Base-by-base conservation (phyloP, 1,140 invertebrate species). In the Drosophila truncata region DNA sequence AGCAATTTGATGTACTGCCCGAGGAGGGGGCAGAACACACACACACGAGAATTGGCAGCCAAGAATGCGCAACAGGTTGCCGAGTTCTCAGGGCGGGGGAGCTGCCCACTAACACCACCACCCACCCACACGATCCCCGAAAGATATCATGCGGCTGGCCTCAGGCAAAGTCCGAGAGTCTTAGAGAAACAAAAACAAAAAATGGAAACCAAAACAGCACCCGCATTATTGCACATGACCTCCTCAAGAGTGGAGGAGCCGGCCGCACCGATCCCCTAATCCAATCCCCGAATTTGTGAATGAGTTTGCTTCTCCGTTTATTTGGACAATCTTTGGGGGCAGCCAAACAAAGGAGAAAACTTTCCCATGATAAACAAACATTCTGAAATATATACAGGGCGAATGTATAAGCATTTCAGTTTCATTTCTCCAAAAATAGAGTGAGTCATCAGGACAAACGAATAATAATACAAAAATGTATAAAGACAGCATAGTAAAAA, bases 1-100 rank as follows among this genome's bases (percentile, higher is more conserved):
- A 83, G 82, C 83, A 70, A 83, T 84, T 87, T 88, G 71, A 87
- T 87, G 67, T 78, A 85, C 84, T 85, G 47, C 60, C 20, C 50
- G 39, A 47, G 20, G 55, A 66, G 42, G 55, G 59, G 42, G 27
- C 27, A 20, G 49, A 49, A 50, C 18, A 65, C 50, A 14, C 57
- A n/a, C 14, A 55, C 57, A 37, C 42, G 57, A 66, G 35, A 83
- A 79, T 66, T 80, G 50, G 66, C 72, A 75, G 74, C 64, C 65
- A 69, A 50, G 60, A 46, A 57, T 41, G 70, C 72, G 78, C 84
- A 88, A 88, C 84, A 88, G 84, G 84, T 88, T 88, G 84, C 84
- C 65, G 80, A 70, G 83, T 62, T 80, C 61, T 74, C 52, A 18
- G 20, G 69, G 59, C 69, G 72, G 47, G 47, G 66, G 57, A 16